These are phyloP conservation scores for Drosophila formosana DNA, from an alignment of 2,888 invertebrate genomes.

Conservation along the genomic window DNA sequence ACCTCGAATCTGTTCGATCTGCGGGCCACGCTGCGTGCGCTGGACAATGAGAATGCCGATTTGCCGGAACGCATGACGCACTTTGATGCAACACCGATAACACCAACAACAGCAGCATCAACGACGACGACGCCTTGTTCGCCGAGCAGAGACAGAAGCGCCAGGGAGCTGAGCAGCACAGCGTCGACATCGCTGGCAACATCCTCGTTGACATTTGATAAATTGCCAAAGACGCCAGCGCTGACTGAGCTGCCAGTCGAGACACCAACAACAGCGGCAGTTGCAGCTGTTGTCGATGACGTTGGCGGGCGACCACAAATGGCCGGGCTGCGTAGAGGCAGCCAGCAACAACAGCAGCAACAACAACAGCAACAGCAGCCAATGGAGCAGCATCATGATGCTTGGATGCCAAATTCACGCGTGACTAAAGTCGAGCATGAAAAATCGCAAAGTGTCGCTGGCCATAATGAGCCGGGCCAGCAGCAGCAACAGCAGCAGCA, in stretches of 20 bases:
- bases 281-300: slow-evolving; percentile 37
- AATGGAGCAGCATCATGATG: slow-evolving; percentile 39
- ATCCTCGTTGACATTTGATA: slow-evolving; percentile 79
- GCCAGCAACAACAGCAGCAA: slow-evolving; percentile 20
- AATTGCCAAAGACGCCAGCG: slow-evolving; percentile 69
- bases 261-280: slow-evolving; percentile 55
- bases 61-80: slow-evolving; percentile 71
- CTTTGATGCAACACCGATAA: slow-evolving; percentile 34
- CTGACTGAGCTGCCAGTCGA: slow-evolving; percentile 58
- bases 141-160: slow-evolving; percentile 44
- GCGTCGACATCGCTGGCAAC: slow-evolving; percentile 64
- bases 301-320: slow-evolving; percentile 62
- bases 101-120: slow-evolving; percentile 20
- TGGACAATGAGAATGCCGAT: slow-evolving; percentile 77
- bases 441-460: slow-evolving; percentile 72
- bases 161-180: slow-evolving; percentile 68
- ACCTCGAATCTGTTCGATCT: slow-evolving; percentile 73
- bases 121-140: slow-evolving; percentile 22
- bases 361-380: slow-evolving; percentile 7
- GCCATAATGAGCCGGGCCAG: slow-evolving; percentile 68
- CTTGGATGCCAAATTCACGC: slow-evolving; percentile 70
- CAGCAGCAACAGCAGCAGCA: slow-evolving; percentile 42
- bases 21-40: slow-evolving; percentile 73
- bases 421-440: slow-evolving; percentile 78
- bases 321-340: slow-evolving; percentile 26